Percentiles rank a stretch among this genome's conserved stretches.
Conservation (phyloP, 2,113 vertebrate species). For the Canis aureus region DNA sequence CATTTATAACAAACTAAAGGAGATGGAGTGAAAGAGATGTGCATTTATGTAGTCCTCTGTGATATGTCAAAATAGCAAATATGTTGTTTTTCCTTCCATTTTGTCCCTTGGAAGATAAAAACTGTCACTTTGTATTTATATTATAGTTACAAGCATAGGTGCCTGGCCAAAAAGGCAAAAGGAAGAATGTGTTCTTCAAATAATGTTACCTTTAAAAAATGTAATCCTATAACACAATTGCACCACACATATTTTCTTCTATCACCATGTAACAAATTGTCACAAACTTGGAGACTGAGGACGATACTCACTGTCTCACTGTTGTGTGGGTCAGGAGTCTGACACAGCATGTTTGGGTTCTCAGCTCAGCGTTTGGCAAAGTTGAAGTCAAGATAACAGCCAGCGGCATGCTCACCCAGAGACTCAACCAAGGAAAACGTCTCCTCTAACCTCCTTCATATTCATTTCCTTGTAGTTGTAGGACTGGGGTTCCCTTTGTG, state of each 20-base stretch:
- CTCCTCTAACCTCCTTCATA: neutral
- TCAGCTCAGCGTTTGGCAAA: neutral
- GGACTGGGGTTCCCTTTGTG: neutral
- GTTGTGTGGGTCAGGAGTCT: neutral
- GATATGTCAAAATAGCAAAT: conserved; percentile 29
- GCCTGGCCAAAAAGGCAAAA: conserved; percentile 35
- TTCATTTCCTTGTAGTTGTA: neutral
- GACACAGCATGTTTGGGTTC: neutral
- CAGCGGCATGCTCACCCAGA: neutral
- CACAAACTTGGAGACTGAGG: neutral
- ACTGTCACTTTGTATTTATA: conserved; percentile 69
- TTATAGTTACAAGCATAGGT: neutral
- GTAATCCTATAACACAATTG: neutral
- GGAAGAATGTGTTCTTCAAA: neutral
- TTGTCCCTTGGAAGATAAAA: conserved; percentile 2
- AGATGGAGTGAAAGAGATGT: conserved; percentile 51
- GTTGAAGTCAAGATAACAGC: neutral
- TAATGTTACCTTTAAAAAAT: conserved; percentile 12
- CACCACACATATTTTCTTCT: neutral
- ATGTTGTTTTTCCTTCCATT: conserved; percentile 33
- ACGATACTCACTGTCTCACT: neutral
- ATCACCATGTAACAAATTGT: neutral
- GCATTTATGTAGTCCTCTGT: conserved; percentile 16
- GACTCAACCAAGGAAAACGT: neutral
- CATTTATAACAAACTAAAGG: conserved; percentile 42